Evolutionary conservation across 2,113 vertebrate genomes (phyloP).

Genomic region (Rhegmatorhina hoffmannsi): DNA sequence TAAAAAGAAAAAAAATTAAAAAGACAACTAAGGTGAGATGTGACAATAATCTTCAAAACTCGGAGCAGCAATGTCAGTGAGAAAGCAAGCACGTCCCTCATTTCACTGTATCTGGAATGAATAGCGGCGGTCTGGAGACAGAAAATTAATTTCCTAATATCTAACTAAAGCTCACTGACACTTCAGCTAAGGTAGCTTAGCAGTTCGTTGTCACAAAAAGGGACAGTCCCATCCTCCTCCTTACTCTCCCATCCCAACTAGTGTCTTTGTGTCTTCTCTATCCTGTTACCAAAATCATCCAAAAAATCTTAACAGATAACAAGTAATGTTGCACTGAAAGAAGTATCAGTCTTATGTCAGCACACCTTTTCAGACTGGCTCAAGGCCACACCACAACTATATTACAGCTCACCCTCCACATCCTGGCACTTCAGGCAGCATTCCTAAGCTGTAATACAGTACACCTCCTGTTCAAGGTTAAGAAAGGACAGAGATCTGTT

Average conservation of each 20-base stretch:
- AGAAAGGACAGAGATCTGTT: background rate
- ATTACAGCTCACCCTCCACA: fast-evolving
- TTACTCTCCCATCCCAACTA: background rate
- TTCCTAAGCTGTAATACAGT: background rate
- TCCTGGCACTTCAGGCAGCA: background rate
- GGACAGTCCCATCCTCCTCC: background rate
- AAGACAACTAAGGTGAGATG: background rate
- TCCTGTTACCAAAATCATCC: background rate
- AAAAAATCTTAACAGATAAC: background rate
- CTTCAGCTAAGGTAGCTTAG: background rate
- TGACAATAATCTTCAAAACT: background rate
- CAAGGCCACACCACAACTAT: background rate
- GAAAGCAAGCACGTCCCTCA: background rate
- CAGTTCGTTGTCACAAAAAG: background rate
- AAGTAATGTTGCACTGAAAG: background rate
- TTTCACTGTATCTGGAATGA: background rate
- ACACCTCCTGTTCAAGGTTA: background rate
- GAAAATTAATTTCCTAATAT: background rate
- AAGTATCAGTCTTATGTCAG: background rate
- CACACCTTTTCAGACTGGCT: background rate
- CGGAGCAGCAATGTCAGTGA: background rate
- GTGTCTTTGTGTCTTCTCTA: background rate
- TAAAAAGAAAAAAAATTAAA: background rate
- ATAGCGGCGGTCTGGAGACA: background rate
- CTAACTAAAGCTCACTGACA: background rate